These are phyloP conservation scores for Epirrhoe tristata DNA, from an alignment of 2,888 invertebrate genomes.

Conservation along the genomic window DNA sequence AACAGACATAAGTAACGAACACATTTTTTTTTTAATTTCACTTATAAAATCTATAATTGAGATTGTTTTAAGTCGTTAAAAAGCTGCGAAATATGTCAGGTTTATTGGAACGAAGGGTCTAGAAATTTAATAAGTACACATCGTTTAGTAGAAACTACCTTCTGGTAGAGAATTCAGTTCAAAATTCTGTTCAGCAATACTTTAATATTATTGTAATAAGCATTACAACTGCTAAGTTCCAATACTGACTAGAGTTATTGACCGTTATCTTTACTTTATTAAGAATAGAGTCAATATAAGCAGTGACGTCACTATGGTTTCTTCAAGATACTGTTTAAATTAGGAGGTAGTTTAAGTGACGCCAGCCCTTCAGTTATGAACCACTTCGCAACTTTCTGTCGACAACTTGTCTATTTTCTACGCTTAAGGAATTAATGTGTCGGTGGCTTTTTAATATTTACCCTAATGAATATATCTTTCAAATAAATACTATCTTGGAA, in stretches of 20 bases:
- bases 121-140: slow-evolving; percentile 31
- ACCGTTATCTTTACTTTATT: slow-evolving; percentile 54
- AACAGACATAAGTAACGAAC: slow-evolving; percentile 78
- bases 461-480: slow-evolving; percentile 83
- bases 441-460: slow-evolving; percentile 85
- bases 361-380: slow-evolving; percentile 55
- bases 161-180: slow-evolving; percentile 16
- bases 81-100: slow-evolving; percentile 83
- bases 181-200: slow-evolving; percentile 22
- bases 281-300: slow-evolving; percentile 63
- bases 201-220: slow-evolving; percentile 25
- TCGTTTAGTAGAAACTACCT: slow-evolving; percentile 16
- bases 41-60: slow-evolving; percentile 77
- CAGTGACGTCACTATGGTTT: slow-evolving; percentile 67
- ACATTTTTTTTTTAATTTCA: slow-evolving; percentile 77
- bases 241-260: slow-evolving; percentile 81
- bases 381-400: slow-evolving; percentile 81
- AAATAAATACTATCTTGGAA: slow-evolving; percentile 86
- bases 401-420: slow-evolving; percentile 82
- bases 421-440: slow-evolving; percentile 85
- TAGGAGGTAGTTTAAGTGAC: slow-evolving; percentile 82
- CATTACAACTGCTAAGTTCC: slow-evolving; percentile 66
- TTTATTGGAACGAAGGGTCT: slow-evolving; percentile 60
- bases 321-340: slow-evolving; percentile 77
- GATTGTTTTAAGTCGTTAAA: slow-evolving; percentile 78